Percentiles rank a stretch among this genome's conserved stretches.
Evolutionary conservation across 2,113 vertebrate species (phyloP).

Genomic region (Rhizomys pruinosus): DNA sequence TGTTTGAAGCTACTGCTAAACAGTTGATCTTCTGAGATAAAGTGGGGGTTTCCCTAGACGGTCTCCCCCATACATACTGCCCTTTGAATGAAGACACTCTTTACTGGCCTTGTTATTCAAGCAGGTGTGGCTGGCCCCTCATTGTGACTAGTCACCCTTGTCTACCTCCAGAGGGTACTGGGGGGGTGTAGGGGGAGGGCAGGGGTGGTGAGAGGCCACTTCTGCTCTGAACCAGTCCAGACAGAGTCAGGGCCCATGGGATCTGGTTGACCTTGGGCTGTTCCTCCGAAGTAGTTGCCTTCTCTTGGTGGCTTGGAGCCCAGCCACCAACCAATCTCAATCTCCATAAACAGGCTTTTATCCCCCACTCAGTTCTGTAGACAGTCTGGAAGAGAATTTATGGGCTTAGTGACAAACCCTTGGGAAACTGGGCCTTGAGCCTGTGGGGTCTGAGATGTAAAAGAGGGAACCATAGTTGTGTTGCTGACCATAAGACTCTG

Average conservation of each 20-base stretch:
- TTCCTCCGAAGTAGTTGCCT: neutral
- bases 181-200: too few species aligned
- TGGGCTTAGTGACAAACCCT: neutral
- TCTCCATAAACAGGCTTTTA: neutral
- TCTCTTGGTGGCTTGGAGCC: neutral
- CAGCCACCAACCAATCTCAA: neutral
- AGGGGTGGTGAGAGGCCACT: neutral
- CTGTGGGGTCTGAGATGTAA: neutral
- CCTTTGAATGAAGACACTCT: neutral
- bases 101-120: neutral
- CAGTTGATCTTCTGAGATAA: neutral
- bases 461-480: neutral
- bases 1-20: neutral
- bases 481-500: too few species aligned
- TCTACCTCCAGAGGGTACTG: neutral
- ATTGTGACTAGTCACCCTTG: neutral
- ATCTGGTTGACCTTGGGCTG: neutral
- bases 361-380: neutral
- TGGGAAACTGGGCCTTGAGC: neutral
- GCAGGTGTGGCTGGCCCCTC: neutral
- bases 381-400: neutral
- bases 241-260: neutral
- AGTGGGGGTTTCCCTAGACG: neutral
- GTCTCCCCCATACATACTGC: neutral
- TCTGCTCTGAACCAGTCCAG: neutral